Conservation (phyloP, 2,888 invertebrate species). For the Abscondita cerata region DNA sequence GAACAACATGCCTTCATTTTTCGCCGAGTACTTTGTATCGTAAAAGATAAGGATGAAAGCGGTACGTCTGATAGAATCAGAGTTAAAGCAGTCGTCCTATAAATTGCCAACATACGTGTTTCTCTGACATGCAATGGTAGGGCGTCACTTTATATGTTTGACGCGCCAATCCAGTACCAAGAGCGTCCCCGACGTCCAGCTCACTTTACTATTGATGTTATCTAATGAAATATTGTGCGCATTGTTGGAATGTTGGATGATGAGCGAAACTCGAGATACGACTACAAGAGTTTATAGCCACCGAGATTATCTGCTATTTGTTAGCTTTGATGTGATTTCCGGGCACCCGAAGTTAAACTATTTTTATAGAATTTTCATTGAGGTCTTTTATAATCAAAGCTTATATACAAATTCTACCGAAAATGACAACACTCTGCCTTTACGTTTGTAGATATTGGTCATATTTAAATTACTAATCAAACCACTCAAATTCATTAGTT, state of each 20-base stretch:
- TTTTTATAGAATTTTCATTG: constrained; percentile 1
- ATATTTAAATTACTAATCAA: too few species aligned
- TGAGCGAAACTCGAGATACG: constrained; percentile 32
- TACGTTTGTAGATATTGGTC: too few species aligned
- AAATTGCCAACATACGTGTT: constrained; percentile 39
- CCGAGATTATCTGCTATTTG: constrained; percentile 28
- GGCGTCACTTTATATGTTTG: constrained; percentile 38
- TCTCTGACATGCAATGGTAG: constrained; percentile 38
- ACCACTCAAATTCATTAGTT: too few species aligned
- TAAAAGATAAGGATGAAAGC: constrained; percentile 37
- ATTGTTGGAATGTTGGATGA: constrained; percentile 33
- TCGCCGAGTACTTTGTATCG: constrained; percentile 26
- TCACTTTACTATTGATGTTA: constrained; percentile 31
- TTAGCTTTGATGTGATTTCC: constrained; percentile 22
- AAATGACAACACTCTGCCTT: too few species aligned
- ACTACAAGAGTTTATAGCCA: constrained; percentile 24
- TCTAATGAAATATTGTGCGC: constrained; percentile 31
- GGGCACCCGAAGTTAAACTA: constrained; percentile 12
- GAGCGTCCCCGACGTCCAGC: constrained; percentile 32
- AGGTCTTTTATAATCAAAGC: too few species aligned
- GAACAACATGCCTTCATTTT: constrained; percentile 32
- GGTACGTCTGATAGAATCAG: constrained; percentile 35
- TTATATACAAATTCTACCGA: too few species aligned
- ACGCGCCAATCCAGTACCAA: constrained; percentile 35
- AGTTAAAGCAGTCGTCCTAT: constrained; percentile 34